Evolutionary conservation across 1,140 invertebrate species (phyloP), one percentile per base, ranked within the genome.

Genomic region (Dreissena polymorpha): DNA sequence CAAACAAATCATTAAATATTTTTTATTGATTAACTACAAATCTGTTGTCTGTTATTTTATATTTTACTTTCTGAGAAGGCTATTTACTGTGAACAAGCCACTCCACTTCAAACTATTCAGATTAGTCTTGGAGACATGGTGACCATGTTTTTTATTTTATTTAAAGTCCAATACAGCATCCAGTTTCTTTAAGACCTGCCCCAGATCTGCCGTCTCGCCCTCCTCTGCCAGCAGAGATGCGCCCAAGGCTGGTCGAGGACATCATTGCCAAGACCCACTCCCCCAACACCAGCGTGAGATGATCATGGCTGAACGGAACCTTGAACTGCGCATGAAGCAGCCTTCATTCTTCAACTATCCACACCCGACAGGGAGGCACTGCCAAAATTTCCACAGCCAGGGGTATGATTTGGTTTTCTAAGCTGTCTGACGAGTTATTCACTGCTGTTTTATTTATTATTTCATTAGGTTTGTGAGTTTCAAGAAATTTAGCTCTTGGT

Each of bases 311-410:
- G 80, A 83, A 51, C 63, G 51, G 16, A 83, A 83, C 49, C 51
- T 83, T 5, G 80, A 83, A 55, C 60, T 16, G 21, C 60, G 80
- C 60, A 83, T 83, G 80, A 65, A 69, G 21, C 80, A 83, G 64
- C 80, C 80, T n/a, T 0, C 80, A 23, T 74, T 74, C 55, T 83
- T 83, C 64, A 75, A 83, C 29, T 83, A 83, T 25, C 80, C 0
- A 83, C 80, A n/a, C 80, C 64, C n/a, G 57, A n/a, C 14, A 70
- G 60, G 27, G 64, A 83, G 72, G 60, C 78, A 50, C 68, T 72
- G 18, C 78, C 78, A 8, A 16, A 25, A 63, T 72, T 80, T 10
- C 68, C 78, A 53, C 78, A 80, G 57, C 39, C 39, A 5, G 39
- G 39, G 39, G 39, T 39, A 39, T 39, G 8, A 39, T 39, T 39